Evolutionary conservation across 2,113 vertebrate species (phyloP).

Genomic region (Podarcis raffonei): DNA sequence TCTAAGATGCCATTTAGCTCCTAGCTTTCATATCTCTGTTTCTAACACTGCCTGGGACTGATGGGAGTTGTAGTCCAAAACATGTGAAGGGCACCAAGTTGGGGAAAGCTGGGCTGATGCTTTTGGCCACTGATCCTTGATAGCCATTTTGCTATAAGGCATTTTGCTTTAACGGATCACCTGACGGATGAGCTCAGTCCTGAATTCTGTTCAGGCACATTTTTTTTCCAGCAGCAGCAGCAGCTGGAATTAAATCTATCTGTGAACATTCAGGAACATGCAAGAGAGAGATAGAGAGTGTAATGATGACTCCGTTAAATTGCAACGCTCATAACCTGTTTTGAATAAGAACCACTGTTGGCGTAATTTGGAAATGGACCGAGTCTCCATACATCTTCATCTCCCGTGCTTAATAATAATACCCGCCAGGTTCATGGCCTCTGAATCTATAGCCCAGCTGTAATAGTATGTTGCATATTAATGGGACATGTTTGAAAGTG

Average conservation of each 20-base stretch:
- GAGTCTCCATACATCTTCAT: fast-evolving
- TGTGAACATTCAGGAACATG: fast-evolving
- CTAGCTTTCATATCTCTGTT: too few species aligned
- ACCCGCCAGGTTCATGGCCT: constrained; percentile 36
- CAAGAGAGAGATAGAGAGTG: neutral
- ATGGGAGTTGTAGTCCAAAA: neutral
- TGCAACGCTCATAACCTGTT: fast-evolving
- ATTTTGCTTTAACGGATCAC: neutral
- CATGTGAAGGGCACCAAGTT: neutral
- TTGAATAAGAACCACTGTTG: neutral
- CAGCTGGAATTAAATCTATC: fast-evolving
- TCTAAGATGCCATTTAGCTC: too few species aligned
- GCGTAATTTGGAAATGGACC: neutral
- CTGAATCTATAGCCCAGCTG: neutral
- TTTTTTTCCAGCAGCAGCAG: neutral
- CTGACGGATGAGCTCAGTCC: neutral
- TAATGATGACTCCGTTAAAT: fast-evolving
- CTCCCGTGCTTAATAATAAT: fast-evolving
- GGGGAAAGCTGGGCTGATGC: fast-evolving
- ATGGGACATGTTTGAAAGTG: constrained; percentile 53
- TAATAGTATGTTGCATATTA: constrained; percentile 56
- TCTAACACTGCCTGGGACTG: neutral
- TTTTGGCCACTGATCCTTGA: neutral
- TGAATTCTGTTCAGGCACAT: neutral
- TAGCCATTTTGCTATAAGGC: neutral